These are phyloP conservation scores for Smittia aterrima DNA, from an alignment of 2,888 invertebrate genomes.

Conservation along the genomic window DNA sequence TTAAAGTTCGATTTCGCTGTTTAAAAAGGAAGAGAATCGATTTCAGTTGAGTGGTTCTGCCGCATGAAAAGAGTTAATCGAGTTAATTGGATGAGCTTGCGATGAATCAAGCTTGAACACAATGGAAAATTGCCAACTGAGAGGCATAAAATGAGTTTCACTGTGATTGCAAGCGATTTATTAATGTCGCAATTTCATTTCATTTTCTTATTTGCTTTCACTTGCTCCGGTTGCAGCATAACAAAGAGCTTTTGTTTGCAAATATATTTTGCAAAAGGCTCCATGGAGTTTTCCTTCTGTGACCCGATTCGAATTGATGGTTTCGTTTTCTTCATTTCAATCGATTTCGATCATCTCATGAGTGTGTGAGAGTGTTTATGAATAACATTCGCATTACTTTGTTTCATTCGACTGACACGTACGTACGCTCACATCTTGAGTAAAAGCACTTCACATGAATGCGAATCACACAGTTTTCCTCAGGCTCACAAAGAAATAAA, in stretches of 20 bases:
- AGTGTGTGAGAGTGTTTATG: constrained; percentile 14
- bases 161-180: constrained; percentile 16
- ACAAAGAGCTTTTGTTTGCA: constrained; percentile 3
- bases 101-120: neutral
- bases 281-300: neutral
- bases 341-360: neutral
- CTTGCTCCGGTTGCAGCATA: neutral
- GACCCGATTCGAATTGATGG: neutral
- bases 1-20: no score
- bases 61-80: constrained; percentile 15
- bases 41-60: neutral
- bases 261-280: neutral
- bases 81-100: constrained; percentile 19
- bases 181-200: constrained; percentile 5
- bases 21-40: neutral
- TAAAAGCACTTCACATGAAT: neutral
- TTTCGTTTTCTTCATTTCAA: neutral
- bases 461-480: neutral
- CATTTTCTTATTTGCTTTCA: neutral
- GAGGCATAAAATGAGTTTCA: neutral
- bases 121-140: constrained; percentile 28
- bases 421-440: neutral
- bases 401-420: constrained; percentile 12
- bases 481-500: neutral
- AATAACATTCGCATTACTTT: constrained; percentile 9